A percentile compares a stretch with the other conserved stretches of the same genome.
phyloP scores from a whole-genome alignment of 2,888 invertebrate genomes.

The Helleia helle region DNA sequence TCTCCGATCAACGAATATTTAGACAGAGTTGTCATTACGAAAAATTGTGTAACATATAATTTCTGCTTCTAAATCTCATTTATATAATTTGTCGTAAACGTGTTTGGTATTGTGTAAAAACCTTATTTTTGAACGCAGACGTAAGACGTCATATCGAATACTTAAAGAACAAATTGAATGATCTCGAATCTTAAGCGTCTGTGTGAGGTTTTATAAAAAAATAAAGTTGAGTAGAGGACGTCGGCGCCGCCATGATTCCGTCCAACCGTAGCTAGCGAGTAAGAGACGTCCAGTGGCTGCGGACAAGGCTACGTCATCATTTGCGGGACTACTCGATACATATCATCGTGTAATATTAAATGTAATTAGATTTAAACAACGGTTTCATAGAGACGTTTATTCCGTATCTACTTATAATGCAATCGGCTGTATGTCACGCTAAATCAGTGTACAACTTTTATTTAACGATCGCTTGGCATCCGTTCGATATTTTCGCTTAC shows the following conservation, averaged over 20 bases:
- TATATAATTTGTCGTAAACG: background rate
- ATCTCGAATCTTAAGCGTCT: constrained; percentile 2
- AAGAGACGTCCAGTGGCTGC: constrained; percentile 74
- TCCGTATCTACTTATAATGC: constrained; percentile 68
- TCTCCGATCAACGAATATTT: too few species aligned
- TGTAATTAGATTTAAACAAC: constrained; percentile 69
- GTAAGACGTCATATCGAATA: constrained; percentile 19
- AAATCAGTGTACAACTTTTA: constrained; percentile 25
- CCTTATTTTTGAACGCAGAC: background rate
- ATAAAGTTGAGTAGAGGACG: constrained; percentile 33
- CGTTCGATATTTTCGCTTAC: constrained; percentile 26
- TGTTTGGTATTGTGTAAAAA: constrained; percentile 4
- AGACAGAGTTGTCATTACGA: too few species aligned
- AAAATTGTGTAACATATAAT: too few species aligned
- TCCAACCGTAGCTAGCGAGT: constrained; percentile 75
- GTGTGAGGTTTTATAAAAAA: constrained; percentile 11
- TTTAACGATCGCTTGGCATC: constrained; percentile 45
- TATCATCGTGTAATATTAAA: constrained; percentile 80
- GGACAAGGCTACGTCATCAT: constrained; percentile 73
- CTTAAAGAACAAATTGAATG: background rate
- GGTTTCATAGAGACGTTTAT: constrained; percentile 75
- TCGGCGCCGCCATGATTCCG: constrained; percentile 71
- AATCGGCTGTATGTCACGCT: constrained; percentile 70
- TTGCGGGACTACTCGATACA: constrained; percentile 82
- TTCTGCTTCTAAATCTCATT: background rate